Evolutionary conservation across 1,140 invertebrate species (phyloP), one percentile per base, ranked within the genome.

Genomic region (Anoplolepis gracilipes): DNA sequence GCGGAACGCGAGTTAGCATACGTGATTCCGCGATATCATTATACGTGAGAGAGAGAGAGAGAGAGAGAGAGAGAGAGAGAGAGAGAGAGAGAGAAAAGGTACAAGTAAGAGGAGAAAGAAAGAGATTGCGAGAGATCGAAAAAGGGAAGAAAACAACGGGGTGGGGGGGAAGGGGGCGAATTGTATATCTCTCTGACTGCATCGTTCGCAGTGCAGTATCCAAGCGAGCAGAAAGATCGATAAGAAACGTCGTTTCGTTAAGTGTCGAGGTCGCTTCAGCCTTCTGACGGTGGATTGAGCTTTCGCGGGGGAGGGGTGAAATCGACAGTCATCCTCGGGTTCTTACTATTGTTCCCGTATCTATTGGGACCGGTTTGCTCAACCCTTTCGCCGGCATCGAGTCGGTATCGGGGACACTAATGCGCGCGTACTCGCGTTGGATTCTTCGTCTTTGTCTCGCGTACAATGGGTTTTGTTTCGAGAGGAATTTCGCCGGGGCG

Each of bases 301-400:
- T 28, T 46, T 46, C 8, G 2, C 16, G 7, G 2, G 22, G 28
- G 25, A 1, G 22, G 42, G 76, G 28, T 79, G 67, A 62, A 72
- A 81, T 59, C 70, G 78, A 82, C 78, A 82, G 78, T 82, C 78
- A 82, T 73, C 36, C 67, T 28, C 42, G 67, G 67, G 53, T 82
- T 82, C 78, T 82, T 82, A 82, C 78, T n/a, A 82, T 82, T 82
- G 78, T 82, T 73, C 67, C 36, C 36, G 36, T 73, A 82, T 82
- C 78, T 82, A 73, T 73, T 25, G 53, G 25, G 78, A 82, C 36
- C 55, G 78, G 53, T 82, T 82, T 59, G 39, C 78, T 82, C 78
- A 82, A 81, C 78, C 78, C 67, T 82, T 82, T 82, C 78, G 78
- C 67, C 57, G 53, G 7, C 42, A 78, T 72, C 78, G 78, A 59